A percentile compares a stretch with the other conserved stretches of the same genome.
Evolutionary conservation across 2,888 invertebrate species (phyloP).

Genomic region (Ophioninae sp.): DNA sequence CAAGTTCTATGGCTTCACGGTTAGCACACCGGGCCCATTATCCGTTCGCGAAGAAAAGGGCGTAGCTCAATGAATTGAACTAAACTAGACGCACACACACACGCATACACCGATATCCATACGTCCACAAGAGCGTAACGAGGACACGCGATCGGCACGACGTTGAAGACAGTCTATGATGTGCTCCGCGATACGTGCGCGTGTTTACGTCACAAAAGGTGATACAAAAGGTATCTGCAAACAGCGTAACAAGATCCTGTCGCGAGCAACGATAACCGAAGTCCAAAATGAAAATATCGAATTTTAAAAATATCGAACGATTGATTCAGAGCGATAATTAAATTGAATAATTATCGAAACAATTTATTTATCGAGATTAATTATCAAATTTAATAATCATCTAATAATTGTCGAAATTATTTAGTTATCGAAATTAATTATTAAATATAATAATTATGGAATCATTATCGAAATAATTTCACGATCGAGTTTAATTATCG

Average conservation of each 20-base stretch:
- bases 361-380: no score
- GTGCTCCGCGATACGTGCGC: not conserved
- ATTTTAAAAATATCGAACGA: no score
- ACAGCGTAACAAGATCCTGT: constrained; percentile 39
- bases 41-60: constrained; percentile 24
- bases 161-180: constrained; percentile 25
- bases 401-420: no score
- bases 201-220: constrained; percentile 19
- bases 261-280: not conserved
- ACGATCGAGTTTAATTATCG: no score
- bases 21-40: constrained; percentile 2
- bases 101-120: not conserved
- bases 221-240: constrained; percentile 43
- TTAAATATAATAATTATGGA: no score
- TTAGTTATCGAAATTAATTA: no score
- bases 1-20: constrained; percentile 32
- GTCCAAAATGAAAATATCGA: not conserved
- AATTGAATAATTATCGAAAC: no score
- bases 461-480: no score
- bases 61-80: constrained; percentile 1
- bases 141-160: constrained; percentile 38
- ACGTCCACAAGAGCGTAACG: constrained; percentile 12
- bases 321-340: no score
- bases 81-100: not conserved
- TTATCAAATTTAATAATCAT: no score